A percentile compares a stretch with the other conserved stretches of the same genome.
These are phyloP conservation scores for Isurus oxyrinchus DNA, from an alignment of 2,113 vertebrate genomes.

Conservation along the genomic window DNA sequence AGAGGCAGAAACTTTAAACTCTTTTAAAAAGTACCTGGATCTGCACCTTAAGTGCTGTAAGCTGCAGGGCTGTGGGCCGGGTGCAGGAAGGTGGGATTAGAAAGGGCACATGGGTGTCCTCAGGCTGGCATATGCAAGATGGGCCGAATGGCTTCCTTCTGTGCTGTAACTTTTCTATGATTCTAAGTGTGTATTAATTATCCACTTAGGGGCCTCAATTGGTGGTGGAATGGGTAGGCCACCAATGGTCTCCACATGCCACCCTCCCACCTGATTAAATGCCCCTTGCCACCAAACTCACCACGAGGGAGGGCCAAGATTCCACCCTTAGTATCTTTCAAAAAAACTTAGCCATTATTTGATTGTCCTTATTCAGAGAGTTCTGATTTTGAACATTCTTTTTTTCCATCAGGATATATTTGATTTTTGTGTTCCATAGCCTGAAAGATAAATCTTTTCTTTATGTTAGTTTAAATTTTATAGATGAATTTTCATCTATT, in stretches of 20 bases:
- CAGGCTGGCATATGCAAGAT: too few species aligned
- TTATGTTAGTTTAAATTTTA: neutral
- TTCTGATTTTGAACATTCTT: neutral
- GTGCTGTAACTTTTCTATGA: too few species aligned
- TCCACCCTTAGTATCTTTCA: neutral
- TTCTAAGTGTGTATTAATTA: too few species aligned
- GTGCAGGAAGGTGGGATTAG: too few species aligned
- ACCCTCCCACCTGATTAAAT: neutral
- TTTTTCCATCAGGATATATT: neutral
- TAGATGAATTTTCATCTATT: neutral
- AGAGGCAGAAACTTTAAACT: too few species aligned
- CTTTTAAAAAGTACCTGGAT: too few species aligned
- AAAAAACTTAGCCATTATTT: neutral
- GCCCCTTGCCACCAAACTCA: neutral
- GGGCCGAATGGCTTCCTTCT: too few species aligned
- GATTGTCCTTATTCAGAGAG: neutral
- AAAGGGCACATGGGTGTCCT: too few species aligned
- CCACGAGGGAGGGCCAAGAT: neutral
- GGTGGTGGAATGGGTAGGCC: neutral
- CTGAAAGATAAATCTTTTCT: neutral
- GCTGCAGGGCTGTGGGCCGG: too few species aligned
- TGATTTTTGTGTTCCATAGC: neutral
- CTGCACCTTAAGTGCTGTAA: too few species aligned
- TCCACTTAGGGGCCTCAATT: neutral
- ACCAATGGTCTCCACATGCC: neutral